phyloP scores from a whole-genome alignment of 2,888 invertebrate genomes.

The Baccha elongata region DNA sequence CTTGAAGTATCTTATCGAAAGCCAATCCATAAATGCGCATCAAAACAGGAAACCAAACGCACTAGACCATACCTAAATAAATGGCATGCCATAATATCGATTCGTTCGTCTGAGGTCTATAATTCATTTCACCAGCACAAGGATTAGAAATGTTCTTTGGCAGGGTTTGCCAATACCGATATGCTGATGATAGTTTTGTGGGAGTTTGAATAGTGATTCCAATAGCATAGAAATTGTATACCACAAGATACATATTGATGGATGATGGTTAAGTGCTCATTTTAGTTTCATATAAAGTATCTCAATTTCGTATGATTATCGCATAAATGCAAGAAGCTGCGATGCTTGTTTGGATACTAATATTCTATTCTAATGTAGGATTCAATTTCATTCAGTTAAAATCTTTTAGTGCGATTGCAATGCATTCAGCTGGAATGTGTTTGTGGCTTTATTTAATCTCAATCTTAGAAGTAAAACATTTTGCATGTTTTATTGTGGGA shows the following conservation, averaged over 20 bases:
- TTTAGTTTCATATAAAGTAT: constrained; percentile 1
- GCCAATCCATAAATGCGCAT: constrained; percentile 1
- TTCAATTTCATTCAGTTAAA: neutral
- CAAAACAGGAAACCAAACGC: neutral
- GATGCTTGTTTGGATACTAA: neutral
- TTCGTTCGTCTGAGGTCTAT: constrained; percentile 30
- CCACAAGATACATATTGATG: neutral
- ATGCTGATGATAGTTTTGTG: neutral
- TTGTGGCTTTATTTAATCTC: constrained; percentile 5
- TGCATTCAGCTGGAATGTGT: constrained; percentile 4
- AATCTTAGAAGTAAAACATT: neutral
- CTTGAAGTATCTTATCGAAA: constrained; percentile 1
- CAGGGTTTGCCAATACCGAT: neutral
- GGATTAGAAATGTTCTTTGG: constrained; percentile 4
- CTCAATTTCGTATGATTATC: constrained; percentile 1
- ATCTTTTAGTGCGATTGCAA: neutral
- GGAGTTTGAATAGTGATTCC: neutral
- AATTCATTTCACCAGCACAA: constrained; percentile 14
- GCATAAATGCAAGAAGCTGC: neutral
- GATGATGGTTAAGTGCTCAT: constrained; percentile 5
- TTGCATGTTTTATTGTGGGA: neutral
- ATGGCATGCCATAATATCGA: constrained; percentile 12
- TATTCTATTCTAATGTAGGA: neutral
- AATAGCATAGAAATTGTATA: neutral
- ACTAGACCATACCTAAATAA: too few relatives aligned